Percentiles rank a stretch among this genome's conserved stretches.
Conservation (phyloP, 1,140 invertebrate genomes). For the Apis dorsata region DNA sequence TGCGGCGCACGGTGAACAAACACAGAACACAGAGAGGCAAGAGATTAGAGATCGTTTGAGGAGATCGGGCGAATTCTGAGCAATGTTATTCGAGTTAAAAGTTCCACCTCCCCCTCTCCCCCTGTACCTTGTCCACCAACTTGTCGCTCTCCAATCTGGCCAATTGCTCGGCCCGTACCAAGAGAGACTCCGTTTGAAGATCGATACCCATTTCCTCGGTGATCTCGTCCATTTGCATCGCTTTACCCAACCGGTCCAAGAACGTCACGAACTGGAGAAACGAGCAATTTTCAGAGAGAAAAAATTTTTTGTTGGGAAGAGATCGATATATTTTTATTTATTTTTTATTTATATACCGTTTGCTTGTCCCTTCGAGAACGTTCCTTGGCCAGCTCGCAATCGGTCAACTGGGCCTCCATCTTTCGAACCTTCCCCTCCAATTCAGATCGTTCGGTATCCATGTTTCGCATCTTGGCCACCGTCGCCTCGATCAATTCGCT, state of each 20-base stretch:
- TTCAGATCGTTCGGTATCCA: conserved; percentile 86
- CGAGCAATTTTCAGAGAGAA: too few species aligned
- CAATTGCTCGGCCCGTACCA: conserved; percentile 88
- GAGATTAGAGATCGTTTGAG: conserved; percentile 30
- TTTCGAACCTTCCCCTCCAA: conserved; percentile 86
- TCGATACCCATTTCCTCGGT: conserved; percentile 89
- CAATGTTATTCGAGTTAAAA: too few species aligned
- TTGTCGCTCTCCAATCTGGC: conserved; percentile 88
- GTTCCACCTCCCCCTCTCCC: too few species aligned
- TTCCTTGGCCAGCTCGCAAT: conserved; percentile 83
- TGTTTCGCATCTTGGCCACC: conserved; percentile 82
- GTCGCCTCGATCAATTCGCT: conserved; percentile 84
- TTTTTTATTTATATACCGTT: conserved; percentile 73
- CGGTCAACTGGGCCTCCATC: conserved; percentile 85
- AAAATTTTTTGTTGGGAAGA: neutral
- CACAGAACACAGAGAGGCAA: conserved; percentile 44
- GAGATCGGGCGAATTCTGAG: neutral
- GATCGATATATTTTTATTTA: too few species aligned
- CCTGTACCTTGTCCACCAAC: conserved; percentile 86
- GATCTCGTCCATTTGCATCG: conserved; percentile 88
- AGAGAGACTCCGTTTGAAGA: conserved; percentile 88
- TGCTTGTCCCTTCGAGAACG: conserved; percentile 85
- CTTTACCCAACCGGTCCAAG: conserved; percentile 86
- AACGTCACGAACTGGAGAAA: conserved; percentile 85
- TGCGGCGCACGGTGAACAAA: conserved; percentile 50